A percentile compares a stretch with the other conserved stretches of the same genome.
phyloP scores from a whole-genome alignment of 1,140 invertebrate genomes.

The silkworm (Bombyx mori) region ASM3026992v2 NC_085126.1:1137001-1137500 shows the following conservation, averaged over 20 bases:
- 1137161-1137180: conserved; percentile 82
- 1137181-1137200: conserved; percentile 85
- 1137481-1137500: too few relatives aligned
- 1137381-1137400: too few relatives aligned
- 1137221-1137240: conserved; percentile 74
- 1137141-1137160: conserved; percentile 82
- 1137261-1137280: conserved; percentile 21
- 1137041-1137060: conserved; percentile 18
- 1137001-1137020: conserved; percentile 84
- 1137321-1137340: neutral
- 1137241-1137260: conserved; percentile 68
- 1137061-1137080: neutral
- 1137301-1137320: conserved; percentile 30
- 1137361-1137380: too few relatives aligned
- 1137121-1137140: conserved; percentile 82
- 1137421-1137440: too few relatives aligned
- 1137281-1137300: conserved; percentile 25
- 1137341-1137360: too few relatives aligned
- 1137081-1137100: conserved; percentile 55
- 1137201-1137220: conserved; percentile 83
- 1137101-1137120: conserved; percentile 85
- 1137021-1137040: conserved; percentile 75
- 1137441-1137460: too few relatives aligned
- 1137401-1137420: too few relatives aligned
- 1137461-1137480: too few relatives aligned